Conservation (phyloP, 2,888 invertebrate species). For the Apotomis betuletana region DNA sequence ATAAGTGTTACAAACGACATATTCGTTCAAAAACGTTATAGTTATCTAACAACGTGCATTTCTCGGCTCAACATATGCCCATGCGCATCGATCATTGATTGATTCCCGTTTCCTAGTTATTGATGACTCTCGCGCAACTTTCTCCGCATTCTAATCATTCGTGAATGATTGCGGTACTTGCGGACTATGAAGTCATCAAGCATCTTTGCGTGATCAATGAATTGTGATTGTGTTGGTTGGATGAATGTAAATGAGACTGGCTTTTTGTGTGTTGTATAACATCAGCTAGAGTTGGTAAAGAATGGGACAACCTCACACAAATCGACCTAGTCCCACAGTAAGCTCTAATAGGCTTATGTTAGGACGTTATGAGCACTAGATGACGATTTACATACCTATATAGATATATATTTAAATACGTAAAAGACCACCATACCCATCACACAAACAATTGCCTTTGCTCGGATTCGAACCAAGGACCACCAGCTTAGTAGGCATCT, state of each 20-base stretch:
- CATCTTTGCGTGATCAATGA: slow-evolving; percentile 1
- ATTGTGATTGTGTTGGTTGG: not conserved
- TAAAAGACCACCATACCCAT: too few species aligned
- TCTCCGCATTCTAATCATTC: slow-evolving; percentile 21
- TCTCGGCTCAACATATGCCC: not conserved
- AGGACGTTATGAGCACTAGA: too few species aligned
- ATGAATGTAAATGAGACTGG: slow-evolving; percentile 3
- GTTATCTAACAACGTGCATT: not conserved
- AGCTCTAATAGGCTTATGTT: too few species aligned
- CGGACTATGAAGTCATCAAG: slow-evolving; percentile 23
- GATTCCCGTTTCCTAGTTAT: slow-evolving; percentile 29
- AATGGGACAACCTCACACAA: too few species aligned
- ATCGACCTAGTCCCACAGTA: too few species aligned
- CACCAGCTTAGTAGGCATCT: too few species aligned
- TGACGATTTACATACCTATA: too few species aligned
- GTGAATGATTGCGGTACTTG: slow-evolving; percentile 23
- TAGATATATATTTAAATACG: too few species aligned
- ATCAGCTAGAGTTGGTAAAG: too few species aligned
- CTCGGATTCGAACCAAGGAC: too few species aligned
- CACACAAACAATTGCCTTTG: too few species aligned
- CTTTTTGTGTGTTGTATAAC: not conserved
- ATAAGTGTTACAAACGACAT: not conserved
- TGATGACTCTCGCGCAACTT: slow-evolving; percentile 30
- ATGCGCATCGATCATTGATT: slow-evolving; percentile 2
- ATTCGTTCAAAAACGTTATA: not conserved